Conservation (phyloP, 2,113 vertebrate species). For the Scopus umbretta region DNA sequence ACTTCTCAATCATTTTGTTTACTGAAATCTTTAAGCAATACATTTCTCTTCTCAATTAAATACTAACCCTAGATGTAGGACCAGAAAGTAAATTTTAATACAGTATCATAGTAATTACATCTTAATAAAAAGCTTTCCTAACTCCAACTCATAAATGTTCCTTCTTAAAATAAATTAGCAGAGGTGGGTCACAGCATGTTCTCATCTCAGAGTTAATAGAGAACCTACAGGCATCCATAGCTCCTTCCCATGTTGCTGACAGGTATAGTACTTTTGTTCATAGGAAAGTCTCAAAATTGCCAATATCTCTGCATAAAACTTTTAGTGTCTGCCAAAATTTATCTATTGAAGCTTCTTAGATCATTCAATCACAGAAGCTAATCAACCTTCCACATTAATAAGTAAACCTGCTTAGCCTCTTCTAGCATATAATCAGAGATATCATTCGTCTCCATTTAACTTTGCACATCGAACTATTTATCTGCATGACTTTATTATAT, state of each 20-base stretch:
- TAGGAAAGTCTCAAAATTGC: not conserved
- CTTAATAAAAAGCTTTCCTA: not conserved
- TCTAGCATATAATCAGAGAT: not conserved
- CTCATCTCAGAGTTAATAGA: not conserved
- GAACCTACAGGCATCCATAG: not conserved
- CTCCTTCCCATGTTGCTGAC: not conserved
- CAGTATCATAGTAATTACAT: not conserved
- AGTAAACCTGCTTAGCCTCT: not conserved
- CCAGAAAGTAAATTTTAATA: not conserved
- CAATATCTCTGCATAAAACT: not conserved
- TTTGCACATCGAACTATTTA: not conserved
- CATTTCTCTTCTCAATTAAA: not conserved
- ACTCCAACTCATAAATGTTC: not conserved
- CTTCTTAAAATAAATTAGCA: not conserved
- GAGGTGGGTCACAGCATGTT: not conserved
- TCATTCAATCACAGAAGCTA: not conserved
- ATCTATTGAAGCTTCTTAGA: not conserved
- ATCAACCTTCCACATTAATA: not conserved
- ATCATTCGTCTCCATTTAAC: not conserved
- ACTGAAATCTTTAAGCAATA: not conserved
- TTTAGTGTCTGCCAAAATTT: not conserved
- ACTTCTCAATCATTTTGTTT: not conserved
- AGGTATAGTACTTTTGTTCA: not conserved
- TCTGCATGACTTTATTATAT: not conserved
- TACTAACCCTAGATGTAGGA: not conserved